Percentiles rank a stretch among this genome's conserved stretches.
These are phyloP conservation scores for Urocolius indicus DNA, from an alignment of 2,113 vertebrate genomes.

Conservation along the genomic window DNA sequence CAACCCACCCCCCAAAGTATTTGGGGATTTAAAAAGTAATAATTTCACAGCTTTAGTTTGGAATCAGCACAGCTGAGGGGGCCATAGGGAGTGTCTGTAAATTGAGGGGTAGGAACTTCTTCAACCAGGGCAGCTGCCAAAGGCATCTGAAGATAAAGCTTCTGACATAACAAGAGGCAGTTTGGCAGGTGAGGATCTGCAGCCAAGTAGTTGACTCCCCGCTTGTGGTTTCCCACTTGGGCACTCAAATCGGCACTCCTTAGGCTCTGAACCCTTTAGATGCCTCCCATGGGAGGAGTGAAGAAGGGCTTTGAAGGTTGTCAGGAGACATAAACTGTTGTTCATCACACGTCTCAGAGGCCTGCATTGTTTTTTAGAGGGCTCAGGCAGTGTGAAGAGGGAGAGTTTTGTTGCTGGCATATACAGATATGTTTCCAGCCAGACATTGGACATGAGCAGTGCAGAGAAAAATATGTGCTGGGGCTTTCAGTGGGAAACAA, in stretches of 20 bases:
- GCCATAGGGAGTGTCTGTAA: not conserved
- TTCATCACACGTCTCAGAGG: not conserved
- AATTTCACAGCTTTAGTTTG: not conserved
- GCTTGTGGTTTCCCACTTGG: not conserved
- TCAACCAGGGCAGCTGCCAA: slow-evolving; percentile 13
- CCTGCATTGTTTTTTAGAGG: not conserved
- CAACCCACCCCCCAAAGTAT: not conserved
- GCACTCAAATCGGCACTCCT: not conserved
- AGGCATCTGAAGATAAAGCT: not conserved
- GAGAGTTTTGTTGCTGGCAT: not conserved
- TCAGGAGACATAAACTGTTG: not conserved
- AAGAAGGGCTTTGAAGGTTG: not conserved
- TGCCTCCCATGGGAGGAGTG: not conserved
- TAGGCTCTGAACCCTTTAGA: not conserved
- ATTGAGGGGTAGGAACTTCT: not conserved
- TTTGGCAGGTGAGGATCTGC: not conserved
- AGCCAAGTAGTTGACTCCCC: not conserved
- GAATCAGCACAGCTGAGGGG: not conserved
- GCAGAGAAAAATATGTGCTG: slow-evolving; percentile 56
- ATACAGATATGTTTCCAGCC: slow-evolving; percentile 40
- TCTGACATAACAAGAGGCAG: not conserved
- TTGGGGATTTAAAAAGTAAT: not conserved
- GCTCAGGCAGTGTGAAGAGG: not conserved
- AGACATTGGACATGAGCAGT: slow-evolving; percentile 8
- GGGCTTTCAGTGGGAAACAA: slow-evolving; percentile 66